Percentiles rank a stretch among this genome's conserved stretches.
Evolutionary conservation across 2,888 invertebrate genomes (phyloP).

Genomic region (Lycocerus yunnanus): DNA sequence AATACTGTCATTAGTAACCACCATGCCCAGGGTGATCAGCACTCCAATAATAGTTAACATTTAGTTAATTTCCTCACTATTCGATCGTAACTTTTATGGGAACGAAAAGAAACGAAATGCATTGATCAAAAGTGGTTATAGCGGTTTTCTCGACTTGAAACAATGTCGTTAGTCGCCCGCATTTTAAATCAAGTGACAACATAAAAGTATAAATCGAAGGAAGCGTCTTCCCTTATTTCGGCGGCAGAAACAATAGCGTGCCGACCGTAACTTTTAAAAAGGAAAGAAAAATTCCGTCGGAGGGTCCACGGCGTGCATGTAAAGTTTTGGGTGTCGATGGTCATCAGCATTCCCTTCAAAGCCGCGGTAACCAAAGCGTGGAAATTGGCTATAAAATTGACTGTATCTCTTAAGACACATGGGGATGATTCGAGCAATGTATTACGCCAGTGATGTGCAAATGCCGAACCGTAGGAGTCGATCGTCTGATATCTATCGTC

Average conservation of each 20-base stretch:
- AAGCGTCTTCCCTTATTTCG: conserved; percentile 1
- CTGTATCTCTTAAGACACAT: conserved; percentile 28
- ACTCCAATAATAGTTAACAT: conserved; percentile 39
- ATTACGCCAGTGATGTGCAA: conserved; percentile 30
- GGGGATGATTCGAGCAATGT: conserved; percentile 23
- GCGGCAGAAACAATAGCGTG: conserved; percentile 45
- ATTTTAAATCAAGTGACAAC: conserved; percentile 43
- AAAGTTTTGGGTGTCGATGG: conserved; percentile 26
- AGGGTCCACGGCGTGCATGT: conserved; percentile 26
- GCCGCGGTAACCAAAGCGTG: conserved; percentile 29
- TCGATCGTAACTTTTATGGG: conserved; percentile 32
- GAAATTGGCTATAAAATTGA: conserved; percentile 30
- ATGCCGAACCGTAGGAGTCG: conserved; percentile 31
- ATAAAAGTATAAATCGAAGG: conserved; percentile 40
- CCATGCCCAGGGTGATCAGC: conserved; percentile 38
- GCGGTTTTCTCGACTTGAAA: conserved; percentile 34
- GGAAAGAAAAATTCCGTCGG: conserved; percentile 36
- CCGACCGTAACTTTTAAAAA: conserved; percentile 42
- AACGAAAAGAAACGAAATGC: conserved; percentile 12
- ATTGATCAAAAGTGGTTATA: conserved; percentile 20
- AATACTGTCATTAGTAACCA: conserved; percentile 43
- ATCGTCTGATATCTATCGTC: conserved; percentile 35
- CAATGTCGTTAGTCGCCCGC: conserved; percentile 50
- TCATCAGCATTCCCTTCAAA: conserved; percentile 30
- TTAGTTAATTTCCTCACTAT: conserved; percentile 38